These are phyloP conservation scores for Rhynchonycteris naso DNA, from an alignment of 2,797 vertebrate genomes.

Conservation along the genomic window DNA sequence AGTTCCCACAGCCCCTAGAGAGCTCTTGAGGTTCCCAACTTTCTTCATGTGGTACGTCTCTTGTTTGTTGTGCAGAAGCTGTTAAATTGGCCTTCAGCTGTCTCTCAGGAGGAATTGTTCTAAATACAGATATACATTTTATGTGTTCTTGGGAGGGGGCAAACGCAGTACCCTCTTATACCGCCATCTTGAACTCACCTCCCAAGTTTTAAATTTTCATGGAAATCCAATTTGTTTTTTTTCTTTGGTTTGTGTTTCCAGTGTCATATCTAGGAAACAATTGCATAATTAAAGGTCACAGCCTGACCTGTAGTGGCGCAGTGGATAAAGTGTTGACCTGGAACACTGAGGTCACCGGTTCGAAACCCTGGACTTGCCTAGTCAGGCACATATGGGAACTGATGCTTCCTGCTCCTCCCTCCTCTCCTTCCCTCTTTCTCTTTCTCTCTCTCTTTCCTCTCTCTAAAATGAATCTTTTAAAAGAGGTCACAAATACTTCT, in stretches of 20 bases:
- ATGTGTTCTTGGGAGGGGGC: not conserved
- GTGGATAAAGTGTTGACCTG: too few species aligned
- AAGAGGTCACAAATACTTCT: not conserved
- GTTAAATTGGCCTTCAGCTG: not conserved
- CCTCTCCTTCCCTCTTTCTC: too few species aligned
- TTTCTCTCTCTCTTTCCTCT: too few species aligned
- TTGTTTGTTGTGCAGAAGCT: not conserved
- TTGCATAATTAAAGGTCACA: not conserved
- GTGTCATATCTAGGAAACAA: not conserved
- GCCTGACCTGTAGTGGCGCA: too few species aligned
- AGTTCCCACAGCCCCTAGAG: too few species aligned
- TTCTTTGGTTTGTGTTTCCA: not conserved
- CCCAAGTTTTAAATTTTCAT: not conserved
- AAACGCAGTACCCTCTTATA: not conserved
- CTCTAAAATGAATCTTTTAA: too few species aligned
- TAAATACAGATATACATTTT: not conserved
- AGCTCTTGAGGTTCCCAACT: not conserved
- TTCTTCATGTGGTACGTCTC: not conserved
- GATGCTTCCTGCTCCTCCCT: too few species aligned
- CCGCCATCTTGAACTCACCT: not conserved
- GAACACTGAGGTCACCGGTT: too few species aligned
- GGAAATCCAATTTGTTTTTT: not conserved
- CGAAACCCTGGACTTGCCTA: too few species aligned
- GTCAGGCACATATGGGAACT: too few species aligned
- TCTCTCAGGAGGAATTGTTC: not conserved